Percentiles rank a stretch among this genome's conserved stretches.
phyloP scores from a whole-genome alignment of 2,888 invertebrate species.

The Eupithecia vulgata region DNA sequence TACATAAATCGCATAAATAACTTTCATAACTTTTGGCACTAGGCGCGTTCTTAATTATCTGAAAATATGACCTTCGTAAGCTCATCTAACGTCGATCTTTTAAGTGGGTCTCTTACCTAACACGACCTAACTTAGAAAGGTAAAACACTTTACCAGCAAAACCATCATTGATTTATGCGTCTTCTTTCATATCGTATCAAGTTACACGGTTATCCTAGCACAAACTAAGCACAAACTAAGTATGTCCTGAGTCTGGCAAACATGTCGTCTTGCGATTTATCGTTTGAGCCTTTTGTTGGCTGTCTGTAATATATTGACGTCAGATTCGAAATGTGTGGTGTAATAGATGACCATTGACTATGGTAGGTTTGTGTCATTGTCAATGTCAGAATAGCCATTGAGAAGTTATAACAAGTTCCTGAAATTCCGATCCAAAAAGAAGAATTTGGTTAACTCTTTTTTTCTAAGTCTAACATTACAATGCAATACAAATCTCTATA shows the following conservation, averaged over 20 bases:
- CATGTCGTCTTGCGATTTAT: conserved; percentile 67
- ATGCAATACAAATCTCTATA: too few relatives aligned
- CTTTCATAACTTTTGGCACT: too few relatives aligned
- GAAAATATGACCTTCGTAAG: too few relatives aligned
- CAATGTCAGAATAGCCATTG: conserved; percentile 17
- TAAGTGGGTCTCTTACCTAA: too few relatives aligned
- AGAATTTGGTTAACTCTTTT: background rate
- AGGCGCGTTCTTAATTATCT: too few relatives aligned
- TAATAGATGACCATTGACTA: conserved; percentile 55
- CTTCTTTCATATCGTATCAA: conserved; percentile 44
- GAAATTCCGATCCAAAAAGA: background rate
- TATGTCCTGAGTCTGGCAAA: conserved; percentile 57
- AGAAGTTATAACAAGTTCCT: background rate
- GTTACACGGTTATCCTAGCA: conserved; percentile 43
- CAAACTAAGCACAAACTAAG: conserved; percentile 48
- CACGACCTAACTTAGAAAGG: conserved; percentile 11
- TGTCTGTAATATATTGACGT: conserved; percentile 63
- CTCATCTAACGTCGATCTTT: background rate
- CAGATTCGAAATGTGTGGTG: conserved; percentile 60
- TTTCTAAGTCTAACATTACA: too few relatives aligned
- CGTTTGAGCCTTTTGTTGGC: conserved; percentile 64
- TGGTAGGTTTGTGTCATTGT: conserved; percentile 20
- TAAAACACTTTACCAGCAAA: conserved; percentile 27
- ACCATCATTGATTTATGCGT: conserved; percentile 41
- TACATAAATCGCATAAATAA: too few relatives aligned